A percentile compares a stretch with the other conserved stretches of the same genome.
phyloP scores from a whole-genome alignment of 2,797 vertebrate species.

The Halcyon badia region DNA sequence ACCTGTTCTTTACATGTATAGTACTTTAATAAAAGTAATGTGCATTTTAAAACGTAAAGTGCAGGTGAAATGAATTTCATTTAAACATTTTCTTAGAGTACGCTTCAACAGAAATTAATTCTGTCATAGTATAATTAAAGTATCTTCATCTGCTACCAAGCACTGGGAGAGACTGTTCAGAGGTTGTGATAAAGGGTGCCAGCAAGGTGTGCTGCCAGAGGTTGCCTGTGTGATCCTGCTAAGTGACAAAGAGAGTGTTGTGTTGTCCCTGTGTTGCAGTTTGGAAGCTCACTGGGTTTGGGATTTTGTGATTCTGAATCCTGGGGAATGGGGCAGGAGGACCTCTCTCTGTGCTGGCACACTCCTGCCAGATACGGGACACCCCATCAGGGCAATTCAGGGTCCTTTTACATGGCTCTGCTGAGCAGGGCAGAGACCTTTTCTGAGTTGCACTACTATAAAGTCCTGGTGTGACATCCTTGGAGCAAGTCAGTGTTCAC shows the following conservation, averaged over 20 bases:
- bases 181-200: not conserved
- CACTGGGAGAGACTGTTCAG: not conserved
- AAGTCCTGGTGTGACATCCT: not conserved
- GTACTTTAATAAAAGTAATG: not conserved
- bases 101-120: not conserved
- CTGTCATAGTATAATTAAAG: not conserved
- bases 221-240: not conserved
- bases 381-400: not conserved
- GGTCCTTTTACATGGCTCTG: not conserved
- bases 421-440: not conserved
- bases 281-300: not conserved
- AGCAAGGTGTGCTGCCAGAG: not conserved
- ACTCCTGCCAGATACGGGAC: not conserved
- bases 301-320: not conserved
- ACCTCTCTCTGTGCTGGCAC: fast-evolving
- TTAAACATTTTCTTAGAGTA: not conserved
- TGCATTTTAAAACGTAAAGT: not conserved
- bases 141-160: not conserved
- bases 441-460: not conserved
- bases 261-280: not conserved
- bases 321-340: not conserved
- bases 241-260: not conserved
- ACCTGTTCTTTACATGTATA: not conserved
- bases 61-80: not conserved
- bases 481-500: not conserved